Evolutionary conservation across 2,888 invertebrate genomes (phyloP).

Genomic region (Platynereis dumerilii): DNA sequence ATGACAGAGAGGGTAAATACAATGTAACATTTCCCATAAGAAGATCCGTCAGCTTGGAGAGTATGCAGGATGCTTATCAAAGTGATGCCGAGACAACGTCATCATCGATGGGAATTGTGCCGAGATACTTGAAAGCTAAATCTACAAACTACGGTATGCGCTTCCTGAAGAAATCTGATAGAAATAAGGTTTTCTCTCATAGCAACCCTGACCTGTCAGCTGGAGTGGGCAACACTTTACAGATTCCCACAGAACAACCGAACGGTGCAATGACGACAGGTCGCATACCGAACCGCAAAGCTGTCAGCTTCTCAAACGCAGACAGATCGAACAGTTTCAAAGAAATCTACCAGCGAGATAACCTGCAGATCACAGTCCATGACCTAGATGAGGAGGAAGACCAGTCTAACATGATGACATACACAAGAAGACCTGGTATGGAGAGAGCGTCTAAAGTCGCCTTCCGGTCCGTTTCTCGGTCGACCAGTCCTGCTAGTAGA

Average conservation of each 20-base stretch:
- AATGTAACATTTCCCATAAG: not conserved
- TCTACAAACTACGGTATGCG: slow-evolving; percentile 1
- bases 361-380: not conserved
- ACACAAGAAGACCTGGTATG: slow-evolving; percentile 13
- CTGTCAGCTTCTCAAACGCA: not conserved
- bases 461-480: not conserved
- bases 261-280: not conserved
- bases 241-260: not conserved
- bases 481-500: no score
- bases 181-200: not conserved
- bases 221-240: not conserved
- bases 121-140: not conserved
- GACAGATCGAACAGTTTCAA: slow-evolving; percentile 1
- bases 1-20: not conserved
- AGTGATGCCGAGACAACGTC: not conserved
- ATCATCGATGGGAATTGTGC: not conserved
- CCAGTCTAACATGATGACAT: not conserved
- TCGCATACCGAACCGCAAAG: not conserved
- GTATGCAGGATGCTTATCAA: slow-evolving; percentile 8
- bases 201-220: not conserved
- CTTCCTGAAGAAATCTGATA: not conserved
- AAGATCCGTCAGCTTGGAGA: slow-evolving; percentile 1
- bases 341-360: slow-evolving; percentile 6
- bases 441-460: slow-evolving; percentile 15
- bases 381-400: not conserved